phyloP scores from a whole-genome alignment of 2,113 vertebrate genomes.

The Leiothrix lutea region DNA sequence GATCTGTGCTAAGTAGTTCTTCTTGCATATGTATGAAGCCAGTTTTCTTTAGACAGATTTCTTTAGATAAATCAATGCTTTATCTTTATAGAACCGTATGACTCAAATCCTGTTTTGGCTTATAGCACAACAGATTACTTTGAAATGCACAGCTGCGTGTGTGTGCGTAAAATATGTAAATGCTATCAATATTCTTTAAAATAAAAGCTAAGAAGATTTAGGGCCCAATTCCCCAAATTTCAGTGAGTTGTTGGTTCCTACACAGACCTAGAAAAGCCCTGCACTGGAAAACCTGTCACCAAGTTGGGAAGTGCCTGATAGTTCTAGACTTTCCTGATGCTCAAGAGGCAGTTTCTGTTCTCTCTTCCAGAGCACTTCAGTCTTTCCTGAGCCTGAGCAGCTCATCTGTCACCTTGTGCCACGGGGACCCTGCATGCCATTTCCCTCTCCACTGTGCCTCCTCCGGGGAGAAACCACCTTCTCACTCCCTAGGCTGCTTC shows the following conservation, averaged over 20 bases:
- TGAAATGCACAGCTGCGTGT: constrained; percentile 19
- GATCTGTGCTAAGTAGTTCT: neutral
- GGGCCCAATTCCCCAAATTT: neutral
- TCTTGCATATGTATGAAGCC: neutral
- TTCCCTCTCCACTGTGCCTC: neutral
- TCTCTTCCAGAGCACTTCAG: neutral
- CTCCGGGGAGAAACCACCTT: neutral
- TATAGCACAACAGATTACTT: constrained; percentile 14
- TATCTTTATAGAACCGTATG: neutral
- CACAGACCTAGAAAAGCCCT: neutral
- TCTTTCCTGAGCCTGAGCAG: neutral
- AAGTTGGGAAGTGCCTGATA: neutral
- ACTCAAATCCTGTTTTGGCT: constrained; percentile 38
- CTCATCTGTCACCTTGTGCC: neutral
- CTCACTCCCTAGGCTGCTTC: neutral
- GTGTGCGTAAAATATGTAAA: neutral
- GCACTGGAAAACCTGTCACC: neutral
- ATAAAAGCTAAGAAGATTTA: neutral
- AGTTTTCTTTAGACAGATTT: constrained; percentile 23
- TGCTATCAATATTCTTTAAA: neutral
- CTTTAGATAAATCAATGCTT: constrained; percentile 30
- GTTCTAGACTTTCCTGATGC: neutral
- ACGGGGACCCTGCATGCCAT: fast-evolving
- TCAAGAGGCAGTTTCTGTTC: neutral
- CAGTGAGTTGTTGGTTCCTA: neutral